A percentile compares a stretch with the other conserved stretches of the same genome.
Evolutionary conservation across 2,888 invertebrate species (phyloP).

Genomic region (Drosophila anomalipes): DNA sequence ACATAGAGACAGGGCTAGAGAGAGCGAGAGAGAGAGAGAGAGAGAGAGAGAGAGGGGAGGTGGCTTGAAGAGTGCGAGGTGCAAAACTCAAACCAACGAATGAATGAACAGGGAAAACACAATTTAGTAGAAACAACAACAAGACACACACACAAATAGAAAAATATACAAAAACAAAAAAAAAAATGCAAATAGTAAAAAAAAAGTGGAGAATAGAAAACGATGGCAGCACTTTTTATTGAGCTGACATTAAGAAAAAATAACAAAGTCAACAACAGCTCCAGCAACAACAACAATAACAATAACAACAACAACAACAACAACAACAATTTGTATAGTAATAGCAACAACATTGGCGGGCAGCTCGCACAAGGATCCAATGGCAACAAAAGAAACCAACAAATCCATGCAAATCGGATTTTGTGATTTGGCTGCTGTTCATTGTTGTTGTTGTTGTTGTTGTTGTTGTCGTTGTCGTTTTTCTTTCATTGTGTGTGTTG

Average conservation of each 20-base stretch:
- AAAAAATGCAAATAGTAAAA: constrained; percentile 15
- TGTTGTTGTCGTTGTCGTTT: constrained; percentile 20
- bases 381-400: constrained; percentile 77
- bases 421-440: constrained; percentile 77
- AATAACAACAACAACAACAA: constrained; percentile 20
- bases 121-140: constrained; percentile 76
- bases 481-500: constrained; percentile 36
- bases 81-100: constrained; percentile 59
- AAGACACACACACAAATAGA: constrained; percentile 68
- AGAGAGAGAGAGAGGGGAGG: not conserved
- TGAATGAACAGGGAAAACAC: constrained; percentile 83
- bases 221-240: constrained; percentile 72
- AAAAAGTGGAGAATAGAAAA: constrained; percentile 43
- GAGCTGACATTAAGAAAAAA: constrained; percentile 81
- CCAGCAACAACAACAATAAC: constrained; percentile 33
- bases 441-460: constrained; percentile 21
- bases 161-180: constrained; percentile 42
- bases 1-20: not conserved
- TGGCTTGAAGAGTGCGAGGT: constrained; percentile 14
- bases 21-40: not conserved
- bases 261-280: constrained; percentile 77
- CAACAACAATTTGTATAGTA: constrained; percentile 51
- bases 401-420: constrained; percentile 85
- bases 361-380: constrained; percentile 70
- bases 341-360: constrained; percentile 61